Conservation (phyloP, 1,140 invertebrate species). For the Whitmania pigra region DNA sequence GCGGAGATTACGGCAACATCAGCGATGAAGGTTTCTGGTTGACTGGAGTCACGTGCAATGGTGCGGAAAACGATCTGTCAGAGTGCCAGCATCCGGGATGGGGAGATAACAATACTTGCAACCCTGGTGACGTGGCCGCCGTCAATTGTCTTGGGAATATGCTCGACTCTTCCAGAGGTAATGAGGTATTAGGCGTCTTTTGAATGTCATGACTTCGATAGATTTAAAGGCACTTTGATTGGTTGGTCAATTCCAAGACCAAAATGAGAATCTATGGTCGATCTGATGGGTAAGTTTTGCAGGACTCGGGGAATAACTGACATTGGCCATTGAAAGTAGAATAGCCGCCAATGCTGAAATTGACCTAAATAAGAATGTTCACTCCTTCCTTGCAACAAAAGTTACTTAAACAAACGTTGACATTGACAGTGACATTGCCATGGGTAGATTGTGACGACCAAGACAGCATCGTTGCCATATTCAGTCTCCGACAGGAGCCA, state of each 20-base stretch:
- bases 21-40: conserved; percentile 53
- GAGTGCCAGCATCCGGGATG: conserved; percentile 69
- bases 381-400: too few species aligned
- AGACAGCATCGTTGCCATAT: conserved; percentile 28
- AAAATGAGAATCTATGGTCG: neutral
- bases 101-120: conserved; percentile 61
- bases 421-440: conserved; percentile 19
- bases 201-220: neutral
- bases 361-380: too few species aligned
- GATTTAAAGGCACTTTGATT: neutral
- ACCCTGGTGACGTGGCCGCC: conserved; percentile 61
- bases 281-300: neutral
- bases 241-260: neutral
- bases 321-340: too few species aligned
- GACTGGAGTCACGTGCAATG: conserved; percentile 74
- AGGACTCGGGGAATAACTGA: too few species aligned
- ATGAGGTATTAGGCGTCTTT: neutral
- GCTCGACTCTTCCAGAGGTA: neutral
- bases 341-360: too few species aligned
- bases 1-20: conserved; percentile 18
- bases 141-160: conserved; percentile 52
- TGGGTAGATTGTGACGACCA: conserved; percentile 18
- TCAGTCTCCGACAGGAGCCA: conserved; percentile 26
- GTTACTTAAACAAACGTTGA: neutral
- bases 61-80: conserved; percentile 57